Conservation (phyloP, 2,113 vertebrate genomes). For the Oplegnathus fasciatus region DNA sequence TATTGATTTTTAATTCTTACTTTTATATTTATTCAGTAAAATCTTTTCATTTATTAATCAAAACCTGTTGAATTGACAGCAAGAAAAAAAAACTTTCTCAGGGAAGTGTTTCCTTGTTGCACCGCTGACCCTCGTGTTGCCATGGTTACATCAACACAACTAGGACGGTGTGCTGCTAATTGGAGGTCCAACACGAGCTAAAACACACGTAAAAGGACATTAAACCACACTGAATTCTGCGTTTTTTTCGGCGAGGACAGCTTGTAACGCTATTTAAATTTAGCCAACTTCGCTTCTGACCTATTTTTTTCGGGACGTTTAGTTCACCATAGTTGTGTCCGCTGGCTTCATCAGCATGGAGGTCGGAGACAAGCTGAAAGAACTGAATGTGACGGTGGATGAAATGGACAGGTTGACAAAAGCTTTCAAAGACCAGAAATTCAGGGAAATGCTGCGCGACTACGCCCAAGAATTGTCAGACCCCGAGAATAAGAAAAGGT, state of each 20-base stretch:
- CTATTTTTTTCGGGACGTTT: too few relatives aligned
- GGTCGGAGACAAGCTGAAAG: conserved; percentile 73
- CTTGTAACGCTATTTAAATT: not conserved
- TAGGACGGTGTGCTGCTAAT: not conserved
- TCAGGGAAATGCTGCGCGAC: conserved; percentile 86
- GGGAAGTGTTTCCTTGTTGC: conserved; percentile 38
- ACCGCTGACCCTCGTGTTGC: conserved; percentile 48
- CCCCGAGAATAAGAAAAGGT: conserved; percentile 87
- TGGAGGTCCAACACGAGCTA: not conserved
- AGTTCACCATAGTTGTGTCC: too few relatives aligned
- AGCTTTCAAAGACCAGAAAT: conserved; percentile 90
- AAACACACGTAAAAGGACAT: not conserved
- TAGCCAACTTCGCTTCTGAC: not conserved
- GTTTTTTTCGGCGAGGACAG: not conserved
- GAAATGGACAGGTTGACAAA: conserved; percentile 84
- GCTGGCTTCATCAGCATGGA: conserved; percentile 74
- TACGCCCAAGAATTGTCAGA: conserved; percentile 89
- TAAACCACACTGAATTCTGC: not conserved
- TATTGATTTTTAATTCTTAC: not conserved
- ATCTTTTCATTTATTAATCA: not conserved
- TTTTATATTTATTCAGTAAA: not conserved
- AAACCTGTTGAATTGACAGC: too few relatives aligned
- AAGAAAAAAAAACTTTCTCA: not conserved
- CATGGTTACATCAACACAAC: conserved; percentile 73
- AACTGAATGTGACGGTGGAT: conserved; percentile 88